Base-by-base conservation (phyloP, 2,113 vertebrate genomes). In the Marmota monax region DNA sequence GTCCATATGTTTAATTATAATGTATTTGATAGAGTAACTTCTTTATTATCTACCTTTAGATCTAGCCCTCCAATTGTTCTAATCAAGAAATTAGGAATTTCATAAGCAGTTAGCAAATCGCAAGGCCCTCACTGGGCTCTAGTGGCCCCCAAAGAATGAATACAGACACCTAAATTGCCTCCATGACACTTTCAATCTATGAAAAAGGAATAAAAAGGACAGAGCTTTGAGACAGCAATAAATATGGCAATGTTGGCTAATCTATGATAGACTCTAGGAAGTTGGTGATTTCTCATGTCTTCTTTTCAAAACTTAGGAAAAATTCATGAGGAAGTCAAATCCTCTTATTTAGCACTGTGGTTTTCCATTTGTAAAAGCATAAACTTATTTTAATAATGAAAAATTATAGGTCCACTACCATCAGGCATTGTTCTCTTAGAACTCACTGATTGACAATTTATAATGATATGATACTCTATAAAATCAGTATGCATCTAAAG, bases 401-500 rank as follows among this genome's bases (percentile, higher is more conserved):
- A 74, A 82, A 16, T 22, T 67, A 42, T 25, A 61, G 23, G 4
- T 14, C 6, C 0, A 4, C 10, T 82, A 6, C 45, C 8, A 34
- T 48, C 5, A 29, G 56, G 29, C 63, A 84, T 48, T 88, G 11
- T 94, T 92, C 76, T 84, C 61, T 58, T 58, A 70, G 25, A 92
- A 88, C 92, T 8, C 42, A 90, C 65, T 78, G 58, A 90, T 90
- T 96, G 14, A 94, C 7, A 48, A 70, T 96, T 92, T 88, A 74
- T 73, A 95, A 51, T 48, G 29, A 48, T 70, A 37, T 2, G 29
- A 56, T 56, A 87, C 22, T 92, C 39, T 82, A 37, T 90, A 69
- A 97, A 94, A 88, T 92, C 61, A 88, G 45, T 85, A 10, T 37
- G 61, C 48, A 74, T 73, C 58, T 78, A 95, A 94, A 90, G 27